Evolutionary conservation across 1,140 invertebrate species (phyloP).

Genomic region (Drosophila paulistorum): DNA sequence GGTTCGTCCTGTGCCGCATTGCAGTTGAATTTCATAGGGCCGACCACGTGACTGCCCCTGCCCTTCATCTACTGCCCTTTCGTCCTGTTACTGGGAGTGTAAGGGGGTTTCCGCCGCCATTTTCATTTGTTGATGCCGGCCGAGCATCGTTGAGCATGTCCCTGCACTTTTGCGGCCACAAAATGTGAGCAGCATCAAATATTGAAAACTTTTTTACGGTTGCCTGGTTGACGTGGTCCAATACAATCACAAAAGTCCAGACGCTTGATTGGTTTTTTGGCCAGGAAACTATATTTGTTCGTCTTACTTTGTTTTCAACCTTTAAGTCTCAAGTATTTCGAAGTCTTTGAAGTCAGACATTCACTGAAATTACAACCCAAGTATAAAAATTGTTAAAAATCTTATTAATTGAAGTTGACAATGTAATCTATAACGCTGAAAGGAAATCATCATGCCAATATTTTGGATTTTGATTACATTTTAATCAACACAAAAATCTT

Average conservation of each 20-base stretch:
- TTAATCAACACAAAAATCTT: no score
- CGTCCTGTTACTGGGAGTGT: neutral
- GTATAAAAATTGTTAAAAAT: no score
- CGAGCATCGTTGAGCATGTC: constrained; percentile 39
- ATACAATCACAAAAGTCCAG: constrained; percentile 22
- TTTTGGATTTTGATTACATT: no score
- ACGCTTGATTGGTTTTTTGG: constrained; percentile 70
- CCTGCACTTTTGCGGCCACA: constrained; percentile 71
- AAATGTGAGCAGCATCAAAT: constrained; percentile 72
- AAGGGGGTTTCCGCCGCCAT: constrained; percentile 29
- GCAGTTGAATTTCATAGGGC: constrained; percentile 64
- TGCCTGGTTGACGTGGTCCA: constrained; percentile 38
- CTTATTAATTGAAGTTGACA: no score
- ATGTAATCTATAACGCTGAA: no score
- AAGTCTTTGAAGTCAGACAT: neutral
- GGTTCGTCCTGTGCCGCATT: constrained; percentile 49
- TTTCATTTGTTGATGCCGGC: constrained; percentile 67
- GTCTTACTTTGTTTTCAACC: constrained; percentile 17
- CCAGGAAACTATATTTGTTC: constrained; percentile 44
- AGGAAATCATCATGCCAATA: no score
- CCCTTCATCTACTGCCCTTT: neutral
- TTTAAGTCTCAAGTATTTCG: neutral
- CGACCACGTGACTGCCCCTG: constrained; percentile 65
- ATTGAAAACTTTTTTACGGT: constrained; percentile 59
- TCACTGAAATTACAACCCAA: neutral